Base-by-base conservation (phyloP, 1,140 invertebrate species). In the Penaeus vannamei region DNA sequence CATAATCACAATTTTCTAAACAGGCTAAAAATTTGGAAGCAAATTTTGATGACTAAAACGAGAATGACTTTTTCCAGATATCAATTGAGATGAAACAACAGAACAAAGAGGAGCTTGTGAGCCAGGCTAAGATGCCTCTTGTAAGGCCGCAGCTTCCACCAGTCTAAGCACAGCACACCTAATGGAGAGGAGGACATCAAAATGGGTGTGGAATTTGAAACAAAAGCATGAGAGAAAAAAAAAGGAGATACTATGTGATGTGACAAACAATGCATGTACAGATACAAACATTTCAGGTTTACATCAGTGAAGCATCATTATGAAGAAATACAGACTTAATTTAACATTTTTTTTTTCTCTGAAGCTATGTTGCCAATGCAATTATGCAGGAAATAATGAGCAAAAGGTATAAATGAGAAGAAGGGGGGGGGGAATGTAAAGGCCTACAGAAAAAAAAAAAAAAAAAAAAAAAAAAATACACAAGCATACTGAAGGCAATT, bases 61-160 rank as follows among this genome's bases (percentile, higher is more conserved):
- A 72, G 32, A 26, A 82, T 53, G 14, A 90, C 88, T 90, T 90
- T 90, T 90, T 90, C 88, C 88, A 90, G 88, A 90, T 90, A 82
- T 85, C 88, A 90, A 90, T 90, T 90, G 88, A 85, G 82, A 60
- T 82, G 62, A 80, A 89, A 66, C 29, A 83, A 64, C 29, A 69
- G 29, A 84, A 77, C 72, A 19, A 61, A 64, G 29, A 53, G 59
- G 60, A 88, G n/a, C 36, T 72, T n/a, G 79, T 59, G 46, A 82
- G 53, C n/a, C 76, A 85, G 60, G 83, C 72, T 80, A 90, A 59
- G 82, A 76, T 29, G 77, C 88, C 84, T 90, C 88, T 90, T 90
- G 77, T 72, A 81, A 76, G 84, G 88, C 83, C 69, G 61, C 84
- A 90, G 88, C 88, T 86, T 90, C 84, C 82, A 85, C 84, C 88